Base-by-base conservation (phyloP, 2,888 invertebrate genomes). In the Molanna angustata region DNA sequence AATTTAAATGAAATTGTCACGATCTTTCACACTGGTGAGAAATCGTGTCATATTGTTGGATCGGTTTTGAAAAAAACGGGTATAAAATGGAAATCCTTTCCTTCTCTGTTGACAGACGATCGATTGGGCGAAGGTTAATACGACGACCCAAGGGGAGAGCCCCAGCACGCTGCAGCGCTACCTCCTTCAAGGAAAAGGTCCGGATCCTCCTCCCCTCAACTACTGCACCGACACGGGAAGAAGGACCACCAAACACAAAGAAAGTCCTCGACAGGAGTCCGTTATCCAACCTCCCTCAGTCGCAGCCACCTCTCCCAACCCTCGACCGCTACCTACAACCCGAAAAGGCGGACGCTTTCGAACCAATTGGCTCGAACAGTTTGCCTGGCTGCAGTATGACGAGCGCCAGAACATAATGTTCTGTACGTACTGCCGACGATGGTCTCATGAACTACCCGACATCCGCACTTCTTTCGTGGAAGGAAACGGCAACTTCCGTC, bases 391-490 rank as follows among this genome's bases (percentile, higher is more conserved):
- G 55, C 80, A 84, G 63, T 87, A 85, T 62, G 88, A 88, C 62
- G 80, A 83, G 63, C 64, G 68, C 35, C 77, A 76, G 50, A 85
- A 87, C 62, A 78, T 80, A 14, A 88, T 88, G 88, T 88, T 74
- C 66, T 88, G 88, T 67, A 84, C 80, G 62, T 84, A 80, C 63
- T 88, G 87, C 64, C 76, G 87, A 57, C 85, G 84, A 63, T 88
- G 87, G 86, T 84, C 85, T 47, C 78, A 79, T 42, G 80, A 81
- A 17, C 74, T 85, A 60, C 82, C 85, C 11, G 84, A 85, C 56
- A 85, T 85, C 63, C 79, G 86, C 52, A 88, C 88, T n/a, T 86
- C 86, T 0, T 88, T 88, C 63, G 85, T 86, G n/a, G 84, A 84
- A 63, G 88, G 88, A 52, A 88, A 85, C 64, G 80, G 84, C 41